A percentile compares a stretch with the other conserved stretches of the same genome.
Evolutionary conservation across 2,113 vertebrate species (phyloP).

Genomic region (Tenrec ecaudatus): DNA sequence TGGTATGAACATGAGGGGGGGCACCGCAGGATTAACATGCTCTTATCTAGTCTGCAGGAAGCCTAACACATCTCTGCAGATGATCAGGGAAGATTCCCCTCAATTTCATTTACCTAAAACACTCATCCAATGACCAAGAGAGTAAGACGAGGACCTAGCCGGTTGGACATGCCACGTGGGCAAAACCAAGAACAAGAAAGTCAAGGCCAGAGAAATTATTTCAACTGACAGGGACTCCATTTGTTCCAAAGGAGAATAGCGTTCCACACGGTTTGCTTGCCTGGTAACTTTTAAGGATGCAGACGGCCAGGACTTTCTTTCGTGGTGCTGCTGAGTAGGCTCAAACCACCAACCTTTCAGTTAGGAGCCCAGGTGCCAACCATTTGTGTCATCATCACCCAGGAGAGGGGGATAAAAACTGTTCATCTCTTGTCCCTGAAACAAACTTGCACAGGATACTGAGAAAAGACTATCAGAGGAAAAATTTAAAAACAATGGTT

Average conservation of each 20-base stretch:
- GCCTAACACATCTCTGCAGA: neutral
- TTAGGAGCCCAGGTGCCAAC: neutral
- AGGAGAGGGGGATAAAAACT: neutral
- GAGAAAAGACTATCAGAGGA: neutral
- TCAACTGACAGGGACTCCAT: neutral
- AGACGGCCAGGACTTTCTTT: neutral
- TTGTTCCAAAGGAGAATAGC: neutral
- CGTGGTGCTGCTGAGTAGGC: neutral
- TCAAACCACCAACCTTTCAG: neutral
- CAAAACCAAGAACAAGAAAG: neutral
- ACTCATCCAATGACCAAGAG: neutral
- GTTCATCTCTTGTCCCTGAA: neutral
- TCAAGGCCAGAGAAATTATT: neutral
- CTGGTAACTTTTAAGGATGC: neutral
- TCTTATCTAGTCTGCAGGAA: neutral
- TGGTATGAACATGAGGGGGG: neutral
- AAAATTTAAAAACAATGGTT: slow-evolving; percentile 21
- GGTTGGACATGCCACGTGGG: neutral
- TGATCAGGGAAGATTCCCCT: neutral
- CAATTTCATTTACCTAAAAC: neutral
- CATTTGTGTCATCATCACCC: neutral
- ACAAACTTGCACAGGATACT: neutral
- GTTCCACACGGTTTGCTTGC: neutral
- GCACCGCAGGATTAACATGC: neutral
- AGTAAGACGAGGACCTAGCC: neutral